Conservation (phyloP, 2,888 invertebrate species). For the Mechanitis messenoides region DNA sequence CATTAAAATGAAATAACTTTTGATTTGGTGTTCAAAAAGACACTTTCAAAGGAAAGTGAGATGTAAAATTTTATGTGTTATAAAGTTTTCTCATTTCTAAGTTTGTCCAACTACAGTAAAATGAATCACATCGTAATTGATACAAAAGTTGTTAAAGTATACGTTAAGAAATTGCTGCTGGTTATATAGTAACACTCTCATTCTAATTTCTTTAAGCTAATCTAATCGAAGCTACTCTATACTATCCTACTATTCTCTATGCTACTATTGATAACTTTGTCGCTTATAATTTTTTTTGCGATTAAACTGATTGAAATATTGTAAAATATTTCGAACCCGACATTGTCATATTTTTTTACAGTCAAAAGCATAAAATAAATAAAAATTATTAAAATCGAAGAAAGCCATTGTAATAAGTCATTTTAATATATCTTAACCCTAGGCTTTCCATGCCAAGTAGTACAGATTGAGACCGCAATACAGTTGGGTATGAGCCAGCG, state of each 20-base stretch:
- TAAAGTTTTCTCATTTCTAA: slow-evolving; percentile 21
- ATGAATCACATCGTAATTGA: background rate
- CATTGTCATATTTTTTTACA: no score
- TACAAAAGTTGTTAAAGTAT: background rate
- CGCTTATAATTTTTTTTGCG: no score
- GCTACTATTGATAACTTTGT: no score
- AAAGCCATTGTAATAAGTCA: background rate
- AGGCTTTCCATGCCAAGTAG: slow-evolving; percentile 16
- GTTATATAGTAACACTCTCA: no score
- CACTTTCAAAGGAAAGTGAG: slow-evolving; percentile 1
- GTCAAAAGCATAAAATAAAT: background rate
- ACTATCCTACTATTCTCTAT: no score
- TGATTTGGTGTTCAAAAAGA: slow-evolving; percentile 1
- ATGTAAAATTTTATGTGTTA: slow-evolving; percentile 12
- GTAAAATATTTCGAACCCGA: background rate
- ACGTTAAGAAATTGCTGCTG: background rate
- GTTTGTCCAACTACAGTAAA: slow-evolving; percentile 9
- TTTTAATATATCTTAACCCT: slow-evolving; percentile 1
- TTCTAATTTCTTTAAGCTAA: no score
- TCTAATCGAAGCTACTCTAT: no score
- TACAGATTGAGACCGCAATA: slow-evolving; percentile 9
- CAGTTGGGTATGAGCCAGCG: slow-evolving; percentile 11
- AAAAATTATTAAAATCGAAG: background rate
- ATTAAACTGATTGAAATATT: no score
- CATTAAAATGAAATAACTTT: slow-evolving; percentile 2